Conservation (phyloP, 2,797 vertebrate species). For the Lagocephalus sceleratus region DNA sequence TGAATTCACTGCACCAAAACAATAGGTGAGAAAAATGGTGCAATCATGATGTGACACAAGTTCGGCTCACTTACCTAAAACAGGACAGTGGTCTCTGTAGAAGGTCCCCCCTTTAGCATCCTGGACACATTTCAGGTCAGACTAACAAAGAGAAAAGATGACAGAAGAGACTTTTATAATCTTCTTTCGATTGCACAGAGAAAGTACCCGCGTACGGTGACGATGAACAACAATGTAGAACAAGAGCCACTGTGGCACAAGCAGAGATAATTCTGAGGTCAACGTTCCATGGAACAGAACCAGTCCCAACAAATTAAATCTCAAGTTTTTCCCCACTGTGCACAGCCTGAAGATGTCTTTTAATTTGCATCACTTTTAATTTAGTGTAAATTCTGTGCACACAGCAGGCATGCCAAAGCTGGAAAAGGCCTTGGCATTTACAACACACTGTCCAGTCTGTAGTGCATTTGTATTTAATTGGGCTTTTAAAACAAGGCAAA, state of each 20-base stretch:
- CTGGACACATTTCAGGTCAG: conserved; percentile 98
- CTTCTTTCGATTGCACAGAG: background rate
- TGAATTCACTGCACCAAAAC: conserved; percentile 74
- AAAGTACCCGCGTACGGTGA: conserved; percentile 48
- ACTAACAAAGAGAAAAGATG: conserved; percentile 71
- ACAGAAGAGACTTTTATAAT: conserved; percentile 38
- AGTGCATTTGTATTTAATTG: conserved; percentile 11
- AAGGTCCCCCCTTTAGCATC: conserved; percentile 99
- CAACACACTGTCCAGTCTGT: conserved; percentile 1
- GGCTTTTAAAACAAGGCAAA: conserved; percentile 13
- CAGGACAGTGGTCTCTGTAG: conserved; percentile 98
- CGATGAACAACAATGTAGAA: conserved; percentile 69
- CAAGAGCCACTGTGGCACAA: conserved; percentile 47
- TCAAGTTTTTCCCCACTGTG: conserved; percentile 1
- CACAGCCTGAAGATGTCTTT: conserved; percentile 6
- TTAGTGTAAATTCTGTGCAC: conserved; percentile 4
- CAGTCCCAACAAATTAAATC: conserved; percentile 39
- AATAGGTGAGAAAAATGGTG: conserved; percentile 65
- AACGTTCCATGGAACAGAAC: conserved; percentile 35
- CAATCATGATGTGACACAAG: conserved; percentile 54
- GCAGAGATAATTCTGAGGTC: conserved; percentile 48
- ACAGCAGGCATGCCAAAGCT: conserved; percentile 16
- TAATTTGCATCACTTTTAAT: conserved; percentile 12
- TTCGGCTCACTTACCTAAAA: conserved; percentile 85
- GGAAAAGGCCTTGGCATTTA: conserved; percentile 11